Percentiles rank a stretch among this genome's conserved stretches.
phyloP scores from a whole-genome alignment of 1,140 invertebrate species.

The Metaphire vulgaris region DNA sequence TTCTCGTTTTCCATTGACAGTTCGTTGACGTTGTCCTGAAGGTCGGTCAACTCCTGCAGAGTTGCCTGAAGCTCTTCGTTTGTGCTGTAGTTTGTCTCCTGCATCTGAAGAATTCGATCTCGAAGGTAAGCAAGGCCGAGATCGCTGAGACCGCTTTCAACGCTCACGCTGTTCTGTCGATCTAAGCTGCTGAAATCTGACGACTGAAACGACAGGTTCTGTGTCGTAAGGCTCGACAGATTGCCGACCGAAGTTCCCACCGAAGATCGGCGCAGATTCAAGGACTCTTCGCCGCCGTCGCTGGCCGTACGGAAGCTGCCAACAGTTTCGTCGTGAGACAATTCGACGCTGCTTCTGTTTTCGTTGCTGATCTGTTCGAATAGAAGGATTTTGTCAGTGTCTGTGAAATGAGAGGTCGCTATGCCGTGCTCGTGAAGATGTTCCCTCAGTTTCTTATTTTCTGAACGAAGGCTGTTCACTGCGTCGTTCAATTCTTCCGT shows the following conservation, averaged over 20 bases:
- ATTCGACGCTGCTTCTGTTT: not conserved
- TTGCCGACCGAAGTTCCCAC: not conserved
- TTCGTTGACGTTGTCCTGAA: conserved; percentile 74
- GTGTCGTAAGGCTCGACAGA: not conserved
- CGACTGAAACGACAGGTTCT: conserved; percentile 32
- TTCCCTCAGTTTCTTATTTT: conserved; percentile 45
- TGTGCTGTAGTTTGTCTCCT: conserved; percentile 79
- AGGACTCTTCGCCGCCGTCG: not conserved
- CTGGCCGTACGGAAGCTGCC: not conserved
- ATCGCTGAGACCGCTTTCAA: conserved; percentile 61
- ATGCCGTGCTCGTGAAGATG: conserved; percentile 46
- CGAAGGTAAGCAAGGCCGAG: conserved; percentile 84
- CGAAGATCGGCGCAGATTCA: not conserved
- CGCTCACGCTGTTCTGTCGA: conserved; percentile 70
- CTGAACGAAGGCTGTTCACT: conserved; percentile 40
- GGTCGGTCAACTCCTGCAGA: conserved; percentile 79
- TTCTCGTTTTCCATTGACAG: conserved; percentile 79
- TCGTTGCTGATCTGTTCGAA: conserved; percentile 18
- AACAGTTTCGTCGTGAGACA: not conserved
- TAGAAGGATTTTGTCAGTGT: conserved; percentile 46
- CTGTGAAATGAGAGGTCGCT: conserved; percentile 46
- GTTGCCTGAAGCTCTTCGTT: conserved; percentile 92
- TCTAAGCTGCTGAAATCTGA: conserved; percentile 61
- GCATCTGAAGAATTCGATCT: conserved; percentile 83
- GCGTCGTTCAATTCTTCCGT: conserved; percentile 27